phyloP scores from a whole-genome alignment of 2,797 vertebrate genomes.

The Anabacerthia variegaticeps region DNA sequence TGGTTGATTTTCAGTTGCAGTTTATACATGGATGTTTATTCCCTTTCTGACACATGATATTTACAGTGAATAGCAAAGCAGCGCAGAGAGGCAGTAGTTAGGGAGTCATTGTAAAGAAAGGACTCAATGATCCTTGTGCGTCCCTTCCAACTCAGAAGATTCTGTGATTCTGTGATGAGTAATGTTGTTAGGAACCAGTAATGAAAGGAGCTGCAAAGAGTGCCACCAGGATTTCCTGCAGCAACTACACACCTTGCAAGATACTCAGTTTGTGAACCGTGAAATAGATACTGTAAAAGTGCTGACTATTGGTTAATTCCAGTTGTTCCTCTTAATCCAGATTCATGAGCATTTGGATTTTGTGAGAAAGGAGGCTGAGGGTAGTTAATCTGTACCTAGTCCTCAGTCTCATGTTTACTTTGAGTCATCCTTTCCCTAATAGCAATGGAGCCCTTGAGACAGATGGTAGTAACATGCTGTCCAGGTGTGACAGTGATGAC shows the following conservation, averaged over 20 bases:
- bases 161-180: background rate
- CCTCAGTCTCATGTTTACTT: background rate
- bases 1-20: background rate
- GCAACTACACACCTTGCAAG: background rate
- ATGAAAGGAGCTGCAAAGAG: background rate
- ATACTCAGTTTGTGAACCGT: background rate
- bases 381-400: background rate
- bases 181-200: background rate
- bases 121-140: background rate
- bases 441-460: background rate
- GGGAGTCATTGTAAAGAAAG: background rate
- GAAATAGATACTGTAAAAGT: background rate
- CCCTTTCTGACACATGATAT: background rate
- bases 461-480: background rate
- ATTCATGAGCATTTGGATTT: background rate
- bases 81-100: background rate
- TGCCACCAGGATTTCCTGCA: background rate
- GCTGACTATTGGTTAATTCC: background rate
- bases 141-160: background rate
- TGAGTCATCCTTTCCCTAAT: background rate
- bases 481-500: background rate
- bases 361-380: background rate
- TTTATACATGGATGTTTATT: conserved; percentile 1
- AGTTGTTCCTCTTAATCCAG: background rate
- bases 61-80: background rate